Base-by-base conservation (phyloP, 2,888 invertebrate species). In the Laspeyria flexula region DNA sequence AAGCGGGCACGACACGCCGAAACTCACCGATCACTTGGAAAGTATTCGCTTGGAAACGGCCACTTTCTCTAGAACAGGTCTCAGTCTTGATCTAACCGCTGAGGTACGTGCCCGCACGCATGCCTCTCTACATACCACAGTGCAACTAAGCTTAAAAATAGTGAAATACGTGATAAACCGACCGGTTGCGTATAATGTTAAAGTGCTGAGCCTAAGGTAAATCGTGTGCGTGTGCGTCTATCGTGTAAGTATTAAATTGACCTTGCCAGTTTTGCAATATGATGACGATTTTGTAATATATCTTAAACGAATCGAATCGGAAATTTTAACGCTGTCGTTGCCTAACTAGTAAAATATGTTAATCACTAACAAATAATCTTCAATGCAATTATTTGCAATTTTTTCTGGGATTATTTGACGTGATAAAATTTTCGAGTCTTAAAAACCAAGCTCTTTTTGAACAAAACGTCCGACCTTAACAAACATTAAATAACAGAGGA, bases 61-160 rank as follows among this genome's bases (percentile, higher is more conserved):
- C 90, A 90, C 91, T 91, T 91, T 91, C 91, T 90, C 90, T 87
- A 76, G 73, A 84, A 83, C 84, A 79, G 79, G 87, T 83, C 75
- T 62, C 77, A 80, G 80, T 80, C 73, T 60, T 60, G 71, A 52
- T 53, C 54, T 74, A 67, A 70, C 69, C 66, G 77, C 71, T 65
- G 60, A 57, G 56, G 55, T 71, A 75, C 70, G 75, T 75, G 73
- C 63, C 64, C 68, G 63, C 68, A 58, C 57, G 66, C 51, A 55
- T 30, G 27, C 12, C 11, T 49, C 39, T 52, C 49, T 48, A 34
- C 44, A 10, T 38, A 43, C 39, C 30, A 45, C 42, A 55, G 50
- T 67, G 64, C 60, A 56, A 66, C 71, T 67, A 65, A 58, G 40
- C 48, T 49, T 59, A 48, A 57, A 60, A 64, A 56, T 56, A 54